A percentile compares a stretch with the other conserved stretches of the same genome.
These are phyloP conservation scores for Eristalis intricaria DNA, from an alignment of 2,888 invertebrate species.

Conservation along the genomic window DNA sequence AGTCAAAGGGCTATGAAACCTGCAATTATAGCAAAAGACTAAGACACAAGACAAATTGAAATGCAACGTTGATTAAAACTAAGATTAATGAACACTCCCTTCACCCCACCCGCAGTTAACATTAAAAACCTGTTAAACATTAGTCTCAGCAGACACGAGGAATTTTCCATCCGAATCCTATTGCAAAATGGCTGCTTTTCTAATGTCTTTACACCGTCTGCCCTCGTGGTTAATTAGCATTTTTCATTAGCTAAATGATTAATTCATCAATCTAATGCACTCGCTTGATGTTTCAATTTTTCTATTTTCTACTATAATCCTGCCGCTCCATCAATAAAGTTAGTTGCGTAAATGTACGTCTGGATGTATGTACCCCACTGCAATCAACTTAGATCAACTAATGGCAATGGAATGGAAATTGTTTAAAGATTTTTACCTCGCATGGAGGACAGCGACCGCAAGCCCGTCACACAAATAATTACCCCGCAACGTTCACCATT, in stretches of 20 bases:
- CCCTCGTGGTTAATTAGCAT: slow-evolving; percentile 31
- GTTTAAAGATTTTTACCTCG: slow-evolving; percentile 25
- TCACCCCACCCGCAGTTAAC: background rate
- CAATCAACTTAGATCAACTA: slow-evolving; percentile 38
- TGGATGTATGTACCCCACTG: background rate
- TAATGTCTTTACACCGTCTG: slow-evolving; percentile 3
- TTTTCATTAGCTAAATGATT: slow-evolving; percentile 53
- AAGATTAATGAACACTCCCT: background rate
- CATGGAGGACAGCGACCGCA: slow-evolving; percentile 53
- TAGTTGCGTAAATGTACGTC: background rate
- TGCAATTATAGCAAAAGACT: background rate
- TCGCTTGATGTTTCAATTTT: background rate
- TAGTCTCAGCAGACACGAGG: background rate
- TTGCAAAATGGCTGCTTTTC: slow-evolving; percentile 14
- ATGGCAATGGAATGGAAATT: slow-evolving; percentile 46
- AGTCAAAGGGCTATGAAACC: background rate
- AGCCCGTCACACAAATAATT: slow-evolving; percentile 43
- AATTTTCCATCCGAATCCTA: slow-evolving; percentile 5
- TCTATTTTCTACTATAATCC: background rate
- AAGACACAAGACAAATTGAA: background rate
- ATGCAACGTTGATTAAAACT: background rate
- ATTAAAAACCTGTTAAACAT: background rate
- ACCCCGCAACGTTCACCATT: slow-evolving; percentile 56
- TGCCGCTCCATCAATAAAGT: slow-evolving; percentile 17
- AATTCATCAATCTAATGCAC: slow-evolving; percentile 51